Base-by-base conservation (phyloP, 2,888 invertebrate genomes). In the Megaustenia siamemsis region DNA sequence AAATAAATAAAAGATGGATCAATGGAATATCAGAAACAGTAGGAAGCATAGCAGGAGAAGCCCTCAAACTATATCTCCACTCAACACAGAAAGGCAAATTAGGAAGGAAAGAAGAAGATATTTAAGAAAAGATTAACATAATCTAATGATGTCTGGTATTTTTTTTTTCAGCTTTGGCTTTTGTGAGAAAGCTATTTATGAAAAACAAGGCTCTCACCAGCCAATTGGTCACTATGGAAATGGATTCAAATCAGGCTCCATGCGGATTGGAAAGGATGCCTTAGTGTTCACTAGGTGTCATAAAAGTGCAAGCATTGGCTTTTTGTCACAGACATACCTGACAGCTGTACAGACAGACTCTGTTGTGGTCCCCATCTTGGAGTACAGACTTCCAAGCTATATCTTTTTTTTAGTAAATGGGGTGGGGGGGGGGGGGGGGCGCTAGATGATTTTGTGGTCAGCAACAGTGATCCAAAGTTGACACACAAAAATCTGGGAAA, bases 171-270 rank as follows among this genome's bases (percentile, higher is more conserved):
- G 93, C 86, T 93, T 93, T 90, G 93, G 93, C 15, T 93, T 90
- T 87, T 92, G 92, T 87, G 93, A 93, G 60, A 92, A 92, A 82
- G 81, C 82, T 18, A 60, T 60, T 4, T 87, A 85, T 85, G 91
- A 91, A 63, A 90, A 90, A 80, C 88, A 86, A 18, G 86, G 87
- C 35, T 83, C 90, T 10, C 90, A 91, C 73, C 89, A 90, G 60
- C 93, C 93, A 12, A 92, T 93, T 75, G 93, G 93, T 69, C 89
- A 91, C 49, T 93, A 93, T 90, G 93, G 93, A 8, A 93, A 93
- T 84, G 93, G 93, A 2, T 93, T 93, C 87, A 93, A 93, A 86
- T 92, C 92, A 10, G 93, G 93, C 8, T 92, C 92, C n/a, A 93
- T 93, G 93, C 90, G 93, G 24, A 90, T 93, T 24, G 93, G 92